Base-by-base conservation (phyloP, 2,113 vertebrate genomes). In the Rafetus swinhoei region DNA sequence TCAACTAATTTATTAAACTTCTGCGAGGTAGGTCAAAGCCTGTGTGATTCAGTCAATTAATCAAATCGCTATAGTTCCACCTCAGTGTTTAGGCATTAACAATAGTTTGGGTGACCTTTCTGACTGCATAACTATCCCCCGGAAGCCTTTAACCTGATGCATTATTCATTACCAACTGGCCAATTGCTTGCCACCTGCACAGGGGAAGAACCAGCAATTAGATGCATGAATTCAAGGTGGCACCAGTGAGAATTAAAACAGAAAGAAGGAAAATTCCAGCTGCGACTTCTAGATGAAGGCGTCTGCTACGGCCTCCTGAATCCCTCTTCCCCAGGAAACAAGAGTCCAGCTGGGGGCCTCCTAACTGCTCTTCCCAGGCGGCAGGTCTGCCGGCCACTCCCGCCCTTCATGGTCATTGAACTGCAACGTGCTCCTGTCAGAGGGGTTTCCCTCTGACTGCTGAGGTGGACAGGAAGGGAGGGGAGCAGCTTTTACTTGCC, bases 1-100 rank as follows among this genome's bases (percentile, higher is more conserved):
- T 93, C 97, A 96, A 94, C 95, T 86, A 87, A 97, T 96, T 95
- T 97, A 94, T 96, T 97, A 94, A 92, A 90, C 95, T 92, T 97
- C 89, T 21, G 84, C 86, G 94, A 93, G 87, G 94, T 50, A 95
- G 97, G 97, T 96, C 96, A 95, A 59, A 96, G 94, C 93, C 94
- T 80, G 92, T 85, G 50, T 86, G 96, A 96, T 96, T 92, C 85
- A 89, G 93, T 86, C 96, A 96, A 96, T 97, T 97, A 97, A 97
- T 98, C 97, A 97, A 84, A 84, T 79, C 27, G 89, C 94, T 86
- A 12, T 65, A 92, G 91, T 92, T 93, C 85, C 14, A 7, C 74
- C n/a, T 95, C 14, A 21, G 81, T 27, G 57, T 83, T 87, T 54
- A 60, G 89, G 94, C 89, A 89, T 86, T 18, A 81, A 95, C 97